Percentiles rank a stretch among this genome's conserved stretches.
Conservation (phyloP, 1,140 invertebrate genomes). For the Drosophila obscura region DNA sequence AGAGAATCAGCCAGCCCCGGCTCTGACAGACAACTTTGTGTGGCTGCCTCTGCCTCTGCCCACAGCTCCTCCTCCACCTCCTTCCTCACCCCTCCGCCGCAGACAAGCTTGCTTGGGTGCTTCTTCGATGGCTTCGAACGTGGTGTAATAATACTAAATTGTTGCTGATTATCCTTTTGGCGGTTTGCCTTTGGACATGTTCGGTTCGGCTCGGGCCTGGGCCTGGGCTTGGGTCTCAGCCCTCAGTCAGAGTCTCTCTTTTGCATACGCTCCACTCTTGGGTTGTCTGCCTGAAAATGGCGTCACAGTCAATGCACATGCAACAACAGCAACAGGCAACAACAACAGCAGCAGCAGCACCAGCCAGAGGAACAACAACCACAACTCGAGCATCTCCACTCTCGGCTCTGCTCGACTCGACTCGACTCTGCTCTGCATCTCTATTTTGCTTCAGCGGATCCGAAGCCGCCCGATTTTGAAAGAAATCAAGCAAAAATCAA, state of each 20-base stretch:
- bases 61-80: background rate
- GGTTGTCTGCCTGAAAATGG: conserved; percentile 63
- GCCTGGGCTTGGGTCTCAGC: conserved; percentile 27
- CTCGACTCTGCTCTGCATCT: conserved; percentile 60
- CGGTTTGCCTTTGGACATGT: conserved; percentile 81
- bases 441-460: conserved; percentile 61
- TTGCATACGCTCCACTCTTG: conserved; percentile 65
- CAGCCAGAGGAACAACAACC: conserved; percentile 10
- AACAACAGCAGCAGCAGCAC: conserved; percentile 38
- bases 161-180: conserved; percentile 84
- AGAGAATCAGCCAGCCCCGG: conserved; percentile 42
- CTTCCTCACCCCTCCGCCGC: background rate
- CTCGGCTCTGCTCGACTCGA: background rate
- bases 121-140: conserved; percentile 79
- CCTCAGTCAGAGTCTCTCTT: conserved; percentile 45
- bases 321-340: conserved; percentile 29
- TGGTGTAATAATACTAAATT: conserved; percentile 84
- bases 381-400: conserved; percentile 26
- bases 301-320: conserved; percentile 75
- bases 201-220: conserved; percentile 20
- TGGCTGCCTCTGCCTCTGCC: conserved; percentile 6
- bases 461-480: conserved; percentile 68
- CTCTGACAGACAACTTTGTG: conserved; percentile 77
- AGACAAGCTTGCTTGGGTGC: background rate
- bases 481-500: conserved; percentile 83